Base-by-base conservation (phyloP, 2,797 vertebrate species). In the Atherinosoma microstoma region DNA sequence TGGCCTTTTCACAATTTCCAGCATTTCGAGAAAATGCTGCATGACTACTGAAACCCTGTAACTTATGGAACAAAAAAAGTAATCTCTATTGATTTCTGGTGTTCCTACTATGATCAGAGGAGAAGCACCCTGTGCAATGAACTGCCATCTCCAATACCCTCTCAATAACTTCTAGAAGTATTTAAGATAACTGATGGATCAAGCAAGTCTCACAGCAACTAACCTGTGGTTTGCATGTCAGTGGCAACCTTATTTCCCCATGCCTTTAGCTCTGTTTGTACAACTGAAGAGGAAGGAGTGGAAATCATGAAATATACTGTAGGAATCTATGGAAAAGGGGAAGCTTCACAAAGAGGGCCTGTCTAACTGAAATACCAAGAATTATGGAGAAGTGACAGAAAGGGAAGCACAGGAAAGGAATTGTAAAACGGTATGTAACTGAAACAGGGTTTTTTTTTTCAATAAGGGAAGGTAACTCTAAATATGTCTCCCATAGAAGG, bases 321-420 rank as follows among this genome's bases (percentile, higher is more conserved):
- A 97, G 96, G 97, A 96, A 97, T 97, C 93, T 85, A 95, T 96
- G 96, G 94, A 91, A 97, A 98, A 98, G 97, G 95, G 97, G 97
- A 98, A 99, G 96, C 95, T 93, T 84, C 89, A 88, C 78, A 93
- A 95, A 91, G 84, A 85, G 79, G 93, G 93, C 88, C 88, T 94
- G 95, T 93, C 95, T 94, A 97, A 97, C 97, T 81, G 96, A 97
- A 97, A 97, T 89, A 93, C 87, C 83, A 96, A 96, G 96, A 97
- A 92, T 95, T 96, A 96, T 95, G 97, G 97, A 98, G 97, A 98
- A 98, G 97, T 97, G 95, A 96, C 96, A 97, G 95, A 98, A 97
- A 97, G 94, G 97, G 97, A 98, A 98, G 96, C 96, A 93, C 86
- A 86, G 88, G 94, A 84, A 94, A 94, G 97, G 97, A 97, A 97